Evolutionary conservation across 1,140 invertebrate species (phyloP).

Genomic region (Platyscapa corneri): DNA sequence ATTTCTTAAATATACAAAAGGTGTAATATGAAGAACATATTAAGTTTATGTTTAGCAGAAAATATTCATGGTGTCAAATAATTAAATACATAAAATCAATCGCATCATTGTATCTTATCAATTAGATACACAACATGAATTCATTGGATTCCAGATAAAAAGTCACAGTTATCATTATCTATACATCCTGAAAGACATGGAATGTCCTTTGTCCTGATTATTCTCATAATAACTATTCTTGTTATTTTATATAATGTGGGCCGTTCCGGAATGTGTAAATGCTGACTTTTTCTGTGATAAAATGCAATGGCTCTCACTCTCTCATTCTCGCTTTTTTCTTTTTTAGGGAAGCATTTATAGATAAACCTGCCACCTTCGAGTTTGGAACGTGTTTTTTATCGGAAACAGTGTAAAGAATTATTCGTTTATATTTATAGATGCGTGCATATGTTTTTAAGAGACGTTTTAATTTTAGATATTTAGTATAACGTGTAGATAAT

Average conservation of each 20-base stretch:
- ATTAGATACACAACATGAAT: neutral
- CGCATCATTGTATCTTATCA: slow-evolving; percentile 1
- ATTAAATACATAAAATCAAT: neutral
- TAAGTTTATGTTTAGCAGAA: too few species aligned
- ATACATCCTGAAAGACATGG: neutral
- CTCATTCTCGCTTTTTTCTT: neutral
- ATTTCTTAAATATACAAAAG: too few species aligned
- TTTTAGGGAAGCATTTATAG: neutral
- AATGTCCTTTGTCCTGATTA: neutral
- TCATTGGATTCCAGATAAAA: neutral
- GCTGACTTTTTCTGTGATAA: neutral
- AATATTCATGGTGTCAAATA: neutral
- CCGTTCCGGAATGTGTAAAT: neutral
- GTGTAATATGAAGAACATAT: too few species aligned
- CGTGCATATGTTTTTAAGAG: neutral
- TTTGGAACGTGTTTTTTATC: too few species aligned
- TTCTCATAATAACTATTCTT: neutral
- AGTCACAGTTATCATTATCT: neutral
- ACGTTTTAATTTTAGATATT: neutral
- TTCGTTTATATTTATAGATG: neutral
- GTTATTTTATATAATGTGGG: neutral
- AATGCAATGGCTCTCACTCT: neutral
- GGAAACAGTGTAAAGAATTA: neutral
- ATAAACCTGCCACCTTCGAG: too few species aligned
- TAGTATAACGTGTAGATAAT: too few species aligned